Evolutionary conservation across 2,113 vertebrate genomes (phyloP).

Genomic region (Symphodus melops): DNA sequence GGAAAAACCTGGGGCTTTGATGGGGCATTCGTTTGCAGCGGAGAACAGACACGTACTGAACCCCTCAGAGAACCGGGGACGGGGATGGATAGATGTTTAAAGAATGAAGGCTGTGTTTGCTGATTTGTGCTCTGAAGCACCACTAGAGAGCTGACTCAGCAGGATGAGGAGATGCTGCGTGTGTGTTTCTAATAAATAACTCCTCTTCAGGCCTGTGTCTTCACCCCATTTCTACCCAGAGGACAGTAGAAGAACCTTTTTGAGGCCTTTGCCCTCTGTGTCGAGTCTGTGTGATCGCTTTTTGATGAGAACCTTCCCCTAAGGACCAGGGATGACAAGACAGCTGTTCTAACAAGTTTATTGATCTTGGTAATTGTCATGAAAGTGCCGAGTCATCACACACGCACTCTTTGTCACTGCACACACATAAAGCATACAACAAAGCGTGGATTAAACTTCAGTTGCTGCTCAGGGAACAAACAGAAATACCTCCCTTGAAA

Average conservation of each 20-base stretch:
- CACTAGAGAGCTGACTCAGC: conserved; percentile 77
- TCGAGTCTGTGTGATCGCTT: conserved; percentile 31
- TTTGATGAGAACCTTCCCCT: conserved; percentile 43
- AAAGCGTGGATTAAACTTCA: conserved; percentile 36
- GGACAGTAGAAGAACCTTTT: conserved; percentile 25
- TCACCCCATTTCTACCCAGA: conserved; percentile 21
- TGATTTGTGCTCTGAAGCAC: conserved; percentile 64
- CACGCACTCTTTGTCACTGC: background rate
- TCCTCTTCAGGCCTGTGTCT: conserved; percentile 55
- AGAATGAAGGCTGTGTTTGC: conserved; percentile 38
- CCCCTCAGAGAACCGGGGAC: conserved; percentile 34
- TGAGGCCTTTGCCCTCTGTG: conserved; percentile 30
- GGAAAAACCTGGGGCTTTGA: conserved; percentile 20
- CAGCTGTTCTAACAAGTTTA: conserved; percentile 57
- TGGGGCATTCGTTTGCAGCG: conserved; percentile 21
- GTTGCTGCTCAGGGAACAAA: conserved; percentile 41
- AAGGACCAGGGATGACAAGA: conserved; percentile 11
- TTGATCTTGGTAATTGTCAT: conserved; percentile 51
- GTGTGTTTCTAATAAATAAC: conserved; percentile 67
- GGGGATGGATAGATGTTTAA: conserved; percentile 38
- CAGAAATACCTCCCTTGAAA: conserved; percentile 49
- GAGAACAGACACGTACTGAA: conserved; percentile 47
- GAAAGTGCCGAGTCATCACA: conserved; percentile 45
- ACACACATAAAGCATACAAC: conserved; percentile 27
- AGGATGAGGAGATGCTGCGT: conserved; percentile 32